Evolutionary conservation across 2,113 vertebrate genomes (phyloP), one percentile per base, ranked within the genome.

Genomic region (Grammomys surdaster): DNA sequence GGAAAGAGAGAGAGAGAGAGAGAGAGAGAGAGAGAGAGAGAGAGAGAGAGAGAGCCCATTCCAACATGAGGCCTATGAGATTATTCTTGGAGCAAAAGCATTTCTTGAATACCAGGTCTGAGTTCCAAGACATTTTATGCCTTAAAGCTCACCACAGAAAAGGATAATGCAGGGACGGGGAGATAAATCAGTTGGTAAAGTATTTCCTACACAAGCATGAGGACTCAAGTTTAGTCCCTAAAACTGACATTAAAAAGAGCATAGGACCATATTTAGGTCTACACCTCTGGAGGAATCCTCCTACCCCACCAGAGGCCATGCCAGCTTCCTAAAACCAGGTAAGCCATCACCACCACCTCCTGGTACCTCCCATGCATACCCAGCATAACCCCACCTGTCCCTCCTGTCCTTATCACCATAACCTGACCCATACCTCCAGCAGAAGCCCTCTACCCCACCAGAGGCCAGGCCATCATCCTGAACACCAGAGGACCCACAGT

Each of bases 131-230:
- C 70, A 24, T 76, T 60, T 85, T 89, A 46, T 54, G 69, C 84
- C 48, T 88, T 60, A 36, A 19, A 51, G 36, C 31, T 90, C 86
- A 76, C 69, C 36, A 76, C 72, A 82, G 81, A 96, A 93, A 90
- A 48, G 5, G 46, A 7, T 69, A 40, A 88, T 10, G 31, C n/a
- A 69, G 43, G 26, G 26, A 31, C 13, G 17, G 51, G 77, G 31
- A 80, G 31, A 36, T 56, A 56, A 80, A 7, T 22, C 33, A 4
- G 51, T n/a, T 36, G 33, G 51, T 80, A 56, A 80, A 80, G 4
- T 22, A 10, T 14, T 80, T 80, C 31, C 9, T 36, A 56, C 17
- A 56, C 31, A 36, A 80, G 17, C 0, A 4, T 56, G 51, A 56
- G 51, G 19, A 56, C 51, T 51, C 31, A 80, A 36, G 5, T 51